A percentile compares a stretch with the other conserved stretches of the same genome.
phyloP scores from a whole-genome alignment of 2,113 vertebrate species.

The Zingel zingel region DNA sequence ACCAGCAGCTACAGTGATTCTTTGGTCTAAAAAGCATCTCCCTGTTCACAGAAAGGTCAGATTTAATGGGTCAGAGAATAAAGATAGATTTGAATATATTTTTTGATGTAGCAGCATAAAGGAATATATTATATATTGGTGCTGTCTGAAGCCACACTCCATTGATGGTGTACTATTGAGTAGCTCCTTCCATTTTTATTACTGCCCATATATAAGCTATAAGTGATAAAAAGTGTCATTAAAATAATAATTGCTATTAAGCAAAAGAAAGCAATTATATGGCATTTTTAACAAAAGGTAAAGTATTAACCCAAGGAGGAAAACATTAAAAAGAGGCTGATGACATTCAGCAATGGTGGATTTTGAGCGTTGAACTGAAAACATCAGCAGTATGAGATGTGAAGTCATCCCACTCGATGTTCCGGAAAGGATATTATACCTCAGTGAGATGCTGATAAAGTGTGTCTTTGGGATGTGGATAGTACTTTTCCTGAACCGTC shows the following conservation, averaged over 20 bases:
- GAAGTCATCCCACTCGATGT: conserved; percentile 9
- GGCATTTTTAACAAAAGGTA: background rate
- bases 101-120: background rate
- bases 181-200: conserved; percentile 6
- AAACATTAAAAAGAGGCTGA: conserved; percentile 18
- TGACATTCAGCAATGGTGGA: background rate
- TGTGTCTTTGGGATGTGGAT: conserved; percentile 26
- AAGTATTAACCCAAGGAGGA: background rate
- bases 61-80: conserved; percentile 1
- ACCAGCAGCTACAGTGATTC: background rate
- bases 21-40: background rate
- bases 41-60: background rate
- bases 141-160: background rate
- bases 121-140: background rate
- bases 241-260: conserved; percentile 12
- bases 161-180: background rate
- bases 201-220: background rate
- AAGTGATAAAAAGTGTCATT: conserved; percentile 17
- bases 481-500: background rate
- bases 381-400: background rate
- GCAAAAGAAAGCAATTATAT: background rate
- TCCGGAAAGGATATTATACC: conserved; percentile 13
- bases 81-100: conserved; percentile 14
- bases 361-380: conserved; percentile 12
- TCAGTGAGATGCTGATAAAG: conserved; percentile 13